A percentile compares a stretch with the other conserved stretches of the same genome.
These are phyloP conservation scores for Hyperopisus bebe DNA, from an alignment of 2,113 vertebrate species.

Conservation along the genomic window DNA sequence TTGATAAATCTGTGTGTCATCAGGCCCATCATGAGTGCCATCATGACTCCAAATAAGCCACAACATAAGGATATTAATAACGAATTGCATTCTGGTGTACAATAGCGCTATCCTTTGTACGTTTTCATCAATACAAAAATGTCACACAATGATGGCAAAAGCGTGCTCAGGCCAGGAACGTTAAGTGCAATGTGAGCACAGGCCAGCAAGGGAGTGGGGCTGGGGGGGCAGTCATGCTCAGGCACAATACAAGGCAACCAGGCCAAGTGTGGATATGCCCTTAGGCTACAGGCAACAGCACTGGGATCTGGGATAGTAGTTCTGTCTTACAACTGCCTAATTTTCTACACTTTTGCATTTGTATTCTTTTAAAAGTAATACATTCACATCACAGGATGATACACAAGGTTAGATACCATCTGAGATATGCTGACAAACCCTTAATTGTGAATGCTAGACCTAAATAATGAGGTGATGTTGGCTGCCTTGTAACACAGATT, in stretches of 20 bases:
- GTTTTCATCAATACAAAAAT: neutral
- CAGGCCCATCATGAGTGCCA: no score
- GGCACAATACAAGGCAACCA: neutral
- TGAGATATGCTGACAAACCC: neutral
- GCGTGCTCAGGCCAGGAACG: neutral
- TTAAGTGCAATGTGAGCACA: neutral
- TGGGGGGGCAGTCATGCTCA: neutral
- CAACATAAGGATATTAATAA: neutral
- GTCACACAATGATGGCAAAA: neutral
- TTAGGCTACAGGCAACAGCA: neutral
- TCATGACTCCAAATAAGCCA: neutral
- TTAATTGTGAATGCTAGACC: neutral
- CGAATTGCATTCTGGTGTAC: neutral
- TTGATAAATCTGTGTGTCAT: neutral
- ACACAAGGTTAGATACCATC: neutral
- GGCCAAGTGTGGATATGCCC: neutral
- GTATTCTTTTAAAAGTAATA: neutral
- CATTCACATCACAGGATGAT: neutral
- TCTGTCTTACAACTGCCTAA: neutral
- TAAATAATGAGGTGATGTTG: constrained; percentile 1
- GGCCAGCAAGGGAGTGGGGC: neutral
- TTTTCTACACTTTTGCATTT: neutral
- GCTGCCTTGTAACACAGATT: neutral
- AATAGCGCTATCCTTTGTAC: neutral
- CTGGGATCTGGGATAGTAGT: neutral